Evolutionary conservation across 2,797 vertebrate genomes (phyloP), one percentile per base, ranked within the genome.

Genomic region (Molossus alvarezi): DNA sequence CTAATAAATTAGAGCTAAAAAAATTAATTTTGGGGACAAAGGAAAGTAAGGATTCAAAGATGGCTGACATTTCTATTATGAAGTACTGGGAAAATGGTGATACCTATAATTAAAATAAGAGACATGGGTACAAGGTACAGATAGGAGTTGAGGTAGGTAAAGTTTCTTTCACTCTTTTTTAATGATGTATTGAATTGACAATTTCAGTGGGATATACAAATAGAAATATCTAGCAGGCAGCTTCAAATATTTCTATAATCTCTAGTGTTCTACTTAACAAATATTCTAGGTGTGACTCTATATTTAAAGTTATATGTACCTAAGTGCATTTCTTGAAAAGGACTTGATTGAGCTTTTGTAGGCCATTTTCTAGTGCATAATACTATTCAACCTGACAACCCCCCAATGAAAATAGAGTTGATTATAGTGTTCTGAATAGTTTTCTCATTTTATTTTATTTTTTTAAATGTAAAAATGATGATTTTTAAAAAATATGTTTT

Each of bases 141-240:
- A 18, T 69, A 33, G 69, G 29, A 90, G 64, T 55, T 62, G 48
- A 77, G 25, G 58, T 75, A 75, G 33, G 18, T 60, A 81, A 80
- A 9, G 18, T 55, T 12, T 83, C 11, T 53, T 6, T 33, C 53
- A 48, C 29, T 64, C 17, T 73, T n/a, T 72, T 72, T 72, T 58
- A 80, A 79, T 84, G 55, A 89, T 79, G 21, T 58, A 53, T 9
- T 65, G 33, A 90, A 41, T 94, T 82, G 77, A 27, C 90, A 90
- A 90, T 90, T 51, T 90, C 8, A 87, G 33, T 58, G 45, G 27
- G 41, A 67, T 85, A 29, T 48, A n/a, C 41, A 79, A 83, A 69
- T 58, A 72, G 60, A 94, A 86, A 71, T 62, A 48, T 18, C 27
- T 84, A 58, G 25, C 41, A 93, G 58, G 6, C 18, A 77, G 23